These are phyloP conservation scores for Sebastes cheni DNA, from an alignment of 2,797 vertebrate genomes.

Conservation along the genomic window DNA sequence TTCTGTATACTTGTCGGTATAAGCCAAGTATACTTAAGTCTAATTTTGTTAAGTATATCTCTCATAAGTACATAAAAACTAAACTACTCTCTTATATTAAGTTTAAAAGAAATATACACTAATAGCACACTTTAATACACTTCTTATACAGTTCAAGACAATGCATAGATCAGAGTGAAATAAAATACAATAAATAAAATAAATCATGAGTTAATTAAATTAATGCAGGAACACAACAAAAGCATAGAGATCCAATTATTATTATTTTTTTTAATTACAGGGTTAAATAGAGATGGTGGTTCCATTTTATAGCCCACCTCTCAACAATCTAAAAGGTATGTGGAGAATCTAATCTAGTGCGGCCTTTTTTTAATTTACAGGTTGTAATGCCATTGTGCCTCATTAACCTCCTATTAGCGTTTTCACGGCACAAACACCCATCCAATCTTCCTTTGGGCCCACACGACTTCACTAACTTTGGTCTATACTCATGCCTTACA, in stretches of 20 bases:
- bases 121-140: too few relatives aligned
- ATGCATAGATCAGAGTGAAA: neutral
- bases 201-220: neutral
- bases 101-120: too few relatives aligned
- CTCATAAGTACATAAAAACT: too few relatives aligned
- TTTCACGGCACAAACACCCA: neutral
- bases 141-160: neutral
- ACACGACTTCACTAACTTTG: neutral
- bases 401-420: constrained; percentile 17
- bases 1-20: too few relatives aligned
- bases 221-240: neutral
- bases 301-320: neutral
- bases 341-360: neutral
- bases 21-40: too few relatives aligned
- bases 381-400: constrained; percentile 7
- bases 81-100: too few relatives aligned
- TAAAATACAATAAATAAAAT: neutral
- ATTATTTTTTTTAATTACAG: too few relatives aligned
- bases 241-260: neutral
- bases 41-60: too few relatives aligned
- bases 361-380: constrained; percentile 1
- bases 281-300: neutral
- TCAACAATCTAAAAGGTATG: neutral
- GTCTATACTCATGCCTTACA: neutral
- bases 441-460: neutral